Conservation (phyloP, 2,113 vertebrate species). For the Corapipo altera region DNA sequence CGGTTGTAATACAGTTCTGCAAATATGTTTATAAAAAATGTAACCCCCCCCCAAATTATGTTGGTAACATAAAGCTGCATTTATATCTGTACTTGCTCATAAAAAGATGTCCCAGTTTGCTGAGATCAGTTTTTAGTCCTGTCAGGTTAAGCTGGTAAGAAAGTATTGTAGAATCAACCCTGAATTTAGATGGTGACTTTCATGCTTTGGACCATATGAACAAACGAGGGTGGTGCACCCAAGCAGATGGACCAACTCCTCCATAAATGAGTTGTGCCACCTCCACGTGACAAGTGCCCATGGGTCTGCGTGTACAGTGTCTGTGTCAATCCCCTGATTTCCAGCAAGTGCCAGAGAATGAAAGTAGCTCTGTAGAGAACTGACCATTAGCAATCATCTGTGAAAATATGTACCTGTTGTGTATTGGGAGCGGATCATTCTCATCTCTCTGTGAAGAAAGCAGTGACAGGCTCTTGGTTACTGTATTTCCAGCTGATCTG, state of each 20-base stretch:
- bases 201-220: not conserved
- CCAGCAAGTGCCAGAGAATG: not conserved
- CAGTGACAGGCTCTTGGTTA: not conserved
- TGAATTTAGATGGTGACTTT: not conserved
- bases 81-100: not conserved
- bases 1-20: not conserved
- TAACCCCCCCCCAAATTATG: fast-evolving
- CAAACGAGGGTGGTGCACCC: not conserved
- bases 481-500: not conserved
- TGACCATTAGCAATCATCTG: not conserved
- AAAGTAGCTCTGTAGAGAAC: not conserved
- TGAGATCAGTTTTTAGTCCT: not conserved
- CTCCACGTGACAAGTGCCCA: not conserved
- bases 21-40: not conserved
- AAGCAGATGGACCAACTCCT: not conserved
- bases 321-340: not conserved
- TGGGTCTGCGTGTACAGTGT: not conserved
- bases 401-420: not conserved
- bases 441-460: not conserved
- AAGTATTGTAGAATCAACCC: not conserved
- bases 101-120: not conserved
- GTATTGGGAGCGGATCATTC: not conserved
- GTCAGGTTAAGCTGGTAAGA: not conserved
- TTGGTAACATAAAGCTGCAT: not conserved
- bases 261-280: not conserved